These are phyloP conservation scores for Seira sanloemensis DNA, from an alignment of 2,888 invertebrate genomes.

Conservation along the genomic window DNA sequence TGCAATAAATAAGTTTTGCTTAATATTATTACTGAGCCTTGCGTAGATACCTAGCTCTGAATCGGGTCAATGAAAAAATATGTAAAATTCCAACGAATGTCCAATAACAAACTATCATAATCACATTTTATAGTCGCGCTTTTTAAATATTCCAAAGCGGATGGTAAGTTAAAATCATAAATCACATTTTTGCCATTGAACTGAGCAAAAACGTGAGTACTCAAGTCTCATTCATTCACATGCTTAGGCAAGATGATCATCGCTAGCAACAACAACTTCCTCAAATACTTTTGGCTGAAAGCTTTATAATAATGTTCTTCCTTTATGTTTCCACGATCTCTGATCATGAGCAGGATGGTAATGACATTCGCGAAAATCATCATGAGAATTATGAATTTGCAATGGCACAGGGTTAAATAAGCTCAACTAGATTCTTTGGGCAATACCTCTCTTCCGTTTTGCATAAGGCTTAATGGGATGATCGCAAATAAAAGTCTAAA, in stretches of 20 bases:
- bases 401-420: no score
- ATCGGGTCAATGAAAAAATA: background rate
- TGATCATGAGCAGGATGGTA: background rate
- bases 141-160: slow-evolving; percentile 5
- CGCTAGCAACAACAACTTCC: slow-evolving; percentile 3
- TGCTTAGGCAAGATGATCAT: background rate
- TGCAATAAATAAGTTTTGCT: background rate
- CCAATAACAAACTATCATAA: no score
- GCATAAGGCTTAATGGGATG: background rate
- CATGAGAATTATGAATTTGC: slow-evolving; percentile 13
- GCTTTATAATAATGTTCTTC: background rate
- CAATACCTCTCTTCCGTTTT: background rate
- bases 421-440: no score
- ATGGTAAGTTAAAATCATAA: background rate
- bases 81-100: no score
- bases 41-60: background rate
- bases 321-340: background rate
- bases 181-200: slow-evolving; percentile 2
- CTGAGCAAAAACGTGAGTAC: background rate
- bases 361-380: slow-evolving; percentile 12
- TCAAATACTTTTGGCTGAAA: background rate
- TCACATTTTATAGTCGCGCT: background rate
- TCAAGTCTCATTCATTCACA: background rate
- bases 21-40: background rate
- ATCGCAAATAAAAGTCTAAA: background rate